phyloP scores from a whole-genome alignment of 2,797 vertebrate species.

The Nyctibius grandis region DNA sequence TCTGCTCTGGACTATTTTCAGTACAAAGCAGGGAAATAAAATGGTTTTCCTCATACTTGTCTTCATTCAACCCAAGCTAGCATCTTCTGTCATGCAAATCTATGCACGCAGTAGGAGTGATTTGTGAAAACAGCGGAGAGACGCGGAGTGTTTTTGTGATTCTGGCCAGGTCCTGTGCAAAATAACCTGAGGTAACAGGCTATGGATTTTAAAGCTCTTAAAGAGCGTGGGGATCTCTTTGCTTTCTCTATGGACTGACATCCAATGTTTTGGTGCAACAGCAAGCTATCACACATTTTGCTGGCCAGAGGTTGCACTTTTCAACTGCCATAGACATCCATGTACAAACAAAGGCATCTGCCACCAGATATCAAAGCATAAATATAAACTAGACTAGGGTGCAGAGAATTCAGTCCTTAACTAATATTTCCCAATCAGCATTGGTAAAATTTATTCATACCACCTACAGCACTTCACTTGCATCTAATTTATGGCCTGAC shows the following conservation, averaged over 20 bases:
- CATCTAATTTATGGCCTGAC: background rate
- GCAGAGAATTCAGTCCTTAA: background rate
- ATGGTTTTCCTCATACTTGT: background rate
- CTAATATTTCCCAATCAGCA: background rate
- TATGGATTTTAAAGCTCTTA: background rate
- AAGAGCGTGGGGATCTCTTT: background rate
- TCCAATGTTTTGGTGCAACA: background rate
- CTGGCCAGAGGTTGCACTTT: background rate
- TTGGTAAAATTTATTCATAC: background rate
- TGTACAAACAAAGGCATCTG: background rate
- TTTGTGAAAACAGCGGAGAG: background rate
- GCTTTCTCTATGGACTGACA: too few relatives aligned
- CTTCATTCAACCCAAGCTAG: background rate
- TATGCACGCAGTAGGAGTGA: fast-evolving
- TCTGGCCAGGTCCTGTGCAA: background rate
- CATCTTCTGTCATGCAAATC: background rate
- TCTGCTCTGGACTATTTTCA: background rate
- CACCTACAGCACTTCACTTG: background rate
- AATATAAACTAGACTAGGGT: background rate
- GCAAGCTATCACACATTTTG: background rate
- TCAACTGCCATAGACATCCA: background rate
- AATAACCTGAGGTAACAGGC: background rate
- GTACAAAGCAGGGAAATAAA: background rate
- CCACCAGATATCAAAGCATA: background rate
- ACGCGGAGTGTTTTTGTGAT: background rate